phyloP scores from a whole-genome alignment of 2,888 invertebrate genomes.

The Sipha maydis region DNA sequence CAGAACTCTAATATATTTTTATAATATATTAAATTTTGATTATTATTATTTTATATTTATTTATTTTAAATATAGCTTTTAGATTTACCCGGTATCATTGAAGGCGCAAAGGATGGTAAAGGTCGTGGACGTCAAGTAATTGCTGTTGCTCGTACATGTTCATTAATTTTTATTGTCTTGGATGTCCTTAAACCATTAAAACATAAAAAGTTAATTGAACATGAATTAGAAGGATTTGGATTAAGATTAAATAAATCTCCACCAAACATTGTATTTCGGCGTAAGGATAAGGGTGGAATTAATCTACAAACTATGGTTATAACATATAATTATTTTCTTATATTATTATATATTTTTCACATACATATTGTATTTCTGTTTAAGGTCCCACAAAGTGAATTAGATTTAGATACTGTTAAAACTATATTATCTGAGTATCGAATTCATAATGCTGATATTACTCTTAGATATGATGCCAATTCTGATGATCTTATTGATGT shows the following conservation, averaged over 20 bases:
- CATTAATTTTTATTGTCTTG: constrained; percentile 95
- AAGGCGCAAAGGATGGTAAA: constrained; percentile 99
- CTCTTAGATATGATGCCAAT: constrained; percentile 91
- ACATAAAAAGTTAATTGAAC: constrained; percentile 95
- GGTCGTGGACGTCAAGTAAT: constrained; percentile 99
- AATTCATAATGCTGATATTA: constrained; percentile 98
- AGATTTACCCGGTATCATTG: constrained; percentile 99
- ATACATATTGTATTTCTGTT: constrained; percentile 61
- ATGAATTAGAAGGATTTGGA: constrained; percentile 99
- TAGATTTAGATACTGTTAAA: constrained; percentile 94
- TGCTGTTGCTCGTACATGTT: constrained; percentile 97
- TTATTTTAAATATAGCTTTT: constrained; percentile 75
- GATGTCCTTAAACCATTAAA: constrained; percentile 97
- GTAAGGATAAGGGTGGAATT: constrained; percentile 98
- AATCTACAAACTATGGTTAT: constrained; percentile 90
- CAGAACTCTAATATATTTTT: background rate
- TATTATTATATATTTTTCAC: background rate
- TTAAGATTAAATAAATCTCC: constrained; percentile 94
- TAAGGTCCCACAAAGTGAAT: constrained; percentile 86
- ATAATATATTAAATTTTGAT: background rate
- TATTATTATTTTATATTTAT: constrained; percentile 26
- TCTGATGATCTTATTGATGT: constrained; percentile 98
- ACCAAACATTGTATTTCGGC: constrained; percentile 94
- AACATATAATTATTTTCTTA: background rate
- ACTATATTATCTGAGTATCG: constrained; percentile 96